Evolutionary conservation across 2,797 vertebrate species (phyloP).

Genomic region (Ceyx erithaca): DNA sequence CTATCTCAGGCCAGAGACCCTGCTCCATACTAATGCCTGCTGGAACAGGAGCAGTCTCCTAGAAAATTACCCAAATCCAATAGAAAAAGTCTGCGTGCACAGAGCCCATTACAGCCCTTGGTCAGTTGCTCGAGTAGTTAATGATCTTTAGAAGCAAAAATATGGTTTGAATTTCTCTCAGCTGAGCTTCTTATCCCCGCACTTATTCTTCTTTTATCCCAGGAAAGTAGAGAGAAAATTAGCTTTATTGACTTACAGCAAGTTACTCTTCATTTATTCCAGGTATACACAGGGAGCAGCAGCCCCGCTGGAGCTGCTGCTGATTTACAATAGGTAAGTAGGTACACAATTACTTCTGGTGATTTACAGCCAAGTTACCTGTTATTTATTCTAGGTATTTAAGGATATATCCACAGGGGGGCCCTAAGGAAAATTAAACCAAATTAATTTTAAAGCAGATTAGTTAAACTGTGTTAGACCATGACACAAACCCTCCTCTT

Average conservation of each 20-base stretch:
- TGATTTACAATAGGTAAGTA: conserved; percentile 57
- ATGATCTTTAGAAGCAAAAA: background rate
- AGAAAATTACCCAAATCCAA: background rate
- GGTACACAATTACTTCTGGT: conserved; percentile 57
- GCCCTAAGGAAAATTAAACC: conserved; percentile 65
- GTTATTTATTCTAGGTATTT: conserved; percentile 61
- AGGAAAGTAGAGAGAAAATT: conserved; percentile 33
- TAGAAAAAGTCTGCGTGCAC: background rate
- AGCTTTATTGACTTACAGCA: conserved; percentile 59
- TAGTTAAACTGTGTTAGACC: conserved; percentile 58
- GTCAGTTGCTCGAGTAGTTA: background rate
- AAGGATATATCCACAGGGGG: conserved; percentile 50
- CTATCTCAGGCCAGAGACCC: background rate
- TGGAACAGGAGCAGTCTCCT: background rate
- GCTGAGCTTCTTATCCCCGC: background rate
- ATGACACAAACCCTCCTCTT: conserved; percentile 26
- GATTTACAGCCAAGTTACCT: conserved; percentile 45
- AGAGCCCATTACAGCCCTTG: background rate
- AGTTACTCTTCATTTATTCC: conserved; percentile 49
- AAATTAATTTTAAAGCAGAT: conserved; percentile 69
- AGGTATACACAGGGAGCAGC: background rate
- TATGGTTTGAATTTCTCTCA: background rate
- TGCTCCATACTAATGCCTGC: background rate
- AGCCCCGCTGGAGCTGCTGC: conserved; percentile 50
- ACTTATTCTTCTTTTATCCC: conserved; percentile 17